phyloP scores from a whole-genome alignment of 2,888 invertebrate species.

The Euproctis similis region DNA sequence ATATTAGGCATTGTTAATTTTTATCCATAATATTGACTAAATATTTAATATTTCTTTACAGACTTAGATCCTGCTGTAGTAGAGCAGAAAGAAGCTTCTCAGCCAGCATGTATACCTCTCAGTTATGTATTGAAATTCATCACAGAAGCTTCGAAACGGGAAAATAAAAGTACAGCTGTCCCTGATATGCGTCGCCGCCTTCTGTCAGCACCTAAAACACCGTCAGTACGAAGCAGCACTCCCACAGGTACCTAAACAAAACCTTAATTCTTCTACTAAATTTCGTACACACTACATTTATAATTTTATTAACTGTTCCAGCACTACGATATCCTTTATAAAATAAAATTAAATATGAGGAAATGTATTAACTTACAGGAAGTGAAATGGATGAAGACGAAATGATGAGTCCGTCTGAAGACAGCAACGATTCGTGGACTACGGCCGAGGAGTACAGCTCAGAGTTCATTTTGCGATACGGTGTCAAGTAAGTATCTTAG shows the following conservation, averaged over 20 bases:
- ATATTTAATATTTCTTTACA: no score
- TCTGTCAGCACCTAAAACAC: constrained; percentile 77
- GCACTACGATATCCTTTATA: neutral
- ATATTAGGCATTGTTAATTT: no score
- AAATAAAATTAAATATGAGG: neutral
- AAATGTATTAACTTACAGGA: constrained; percentile 59
- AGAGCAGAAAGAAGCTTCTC: constrained; percentile 85
- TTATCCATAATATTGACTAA: no score
- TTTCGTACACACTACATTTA: no score
- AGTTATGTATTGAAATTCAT: constrained; percentile 87
- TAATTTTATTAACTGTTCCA: no score
- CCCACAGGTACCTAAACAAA: constrained; percentile 80
- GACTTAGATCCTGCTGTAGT: constrained; percentile 85
- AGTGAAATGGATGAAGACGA: constrained; percentile 84
- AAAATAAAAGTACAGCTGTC: constrained; percentile 56
- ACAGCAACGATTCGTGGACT: constrained; percentile 89
- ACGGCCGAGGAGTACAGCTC: constrained; percentile 86
- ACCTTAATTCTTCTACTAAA: no score
- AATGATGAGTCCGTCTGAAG: constrained; percentile 82
- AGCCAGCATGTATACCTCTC: constrained; percentile 84
- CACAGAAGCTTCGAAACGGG: constrained; percentile 81
- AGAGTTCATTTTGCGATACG: constrained; percentile 85
- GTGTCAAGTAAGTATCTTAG: constrained; percentile 75
- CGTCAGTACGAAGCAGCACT: constrained; percentile 79
- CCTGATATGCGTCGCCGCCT: constrained; percentile 66